phyloP scores from a whole-genome alignment of 2,888 invertebrate species.

The Tetragonisca angustula region DNA sequence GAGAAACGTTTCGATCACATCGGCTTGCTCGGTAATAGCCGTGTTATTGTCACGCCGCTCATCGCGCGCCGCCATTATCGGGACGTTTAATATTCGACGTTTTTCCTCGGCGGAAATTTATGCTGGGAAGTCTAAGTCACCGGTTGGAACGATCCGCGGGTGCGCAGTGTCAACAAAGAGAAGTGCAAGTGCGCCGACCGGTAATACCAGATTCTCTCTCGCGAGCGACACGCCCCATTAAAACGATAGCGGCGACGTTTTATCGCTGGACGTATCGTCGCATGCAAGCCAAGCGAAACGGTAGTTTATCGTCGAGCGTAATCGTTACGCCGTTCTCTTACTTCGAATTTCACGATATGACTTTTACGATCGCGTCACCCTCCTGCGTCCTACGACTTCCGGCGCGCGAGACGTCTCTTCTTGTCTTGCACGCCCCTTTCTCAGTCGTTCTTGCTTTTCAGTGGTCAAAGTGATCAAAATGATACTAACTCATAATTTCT shows the following conservation, averaged over 20 bases:
- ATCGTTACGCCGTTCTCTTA: slow-evolving; percentile 68
- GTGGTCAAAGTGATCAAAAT: no score
- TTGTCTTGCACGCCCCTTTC: neutral
- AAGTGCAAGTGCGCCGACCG: slow-evolving; percentile 39
- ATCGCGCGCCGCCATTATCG: slow-evolving; percentile 54
- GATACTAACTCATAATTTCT: no score
- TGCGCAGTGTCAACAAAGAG: slow-evolving; percentile 56
- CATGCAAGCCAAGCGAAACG: slow-evolving; percentile 50
- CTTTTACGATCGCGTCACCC: slow-evolving; percentile 64
- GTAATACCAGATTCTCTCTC: slow-evolving; percentile 63
- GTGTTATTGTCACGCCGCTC: slow-evolving; percentile 59
- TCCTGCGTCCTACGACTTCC: slow-evolving; percentile 18
- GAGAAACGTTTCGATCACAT: slow-evolving; percentile 27
- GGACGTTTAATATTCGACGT: slow-evolving; percentile 38
- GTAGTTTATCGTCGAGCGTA: slow-evolving; percentile 59
- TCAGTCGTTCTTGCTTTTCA: neutral
- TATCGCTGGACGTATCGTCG: slow-evolving; percentile 56
- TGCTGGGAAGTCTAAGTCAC: slow-evolving; percentile 54
- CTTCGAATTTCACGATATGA: slow-evolving; percentile 64
- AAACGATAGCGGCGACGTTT: slow-evolving; percentile 57
- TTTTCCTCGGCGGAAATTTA: slow-evolving; percentile 61
- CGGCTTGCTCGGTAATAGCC: slow-evolving; percentile 54
- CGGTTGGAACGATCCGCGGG: slow-evolving; percentile 39
- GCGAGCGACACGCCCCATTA: slow-evolving; percentile 56
- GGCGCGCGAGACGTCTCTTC: slow-evolving; percentile 25